Base-by-base conservation (phyloP, 2,797 vertebrate species). In the Sebastes hubbsi region DNA sequence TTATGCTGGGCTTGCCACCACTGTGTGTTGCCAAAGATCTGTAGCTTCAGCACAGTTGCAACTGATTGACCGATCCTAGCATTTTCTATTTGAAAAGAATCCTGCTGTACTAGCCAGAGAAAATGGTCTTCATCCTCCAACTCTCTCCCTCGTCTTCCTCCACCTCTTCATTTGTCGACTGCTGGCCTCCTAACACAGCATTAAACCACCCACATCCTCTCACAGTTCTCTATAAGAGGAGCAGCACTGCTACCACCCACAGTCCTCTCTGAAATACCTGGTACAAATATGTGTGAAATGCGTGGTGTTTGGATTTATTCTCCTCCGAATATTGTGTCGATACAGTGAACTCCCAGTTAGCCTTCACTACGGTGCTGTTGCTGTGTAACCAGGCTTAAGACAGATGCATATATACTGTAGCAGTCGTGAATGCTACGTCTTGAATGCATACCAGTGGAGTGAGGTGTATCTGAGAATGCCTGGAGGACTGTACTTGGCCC, bases 121-220 rank as follows among this genome's bases (percentile, higher is more conserved):
- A 83, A 82, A 77, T 52, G 4, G 12, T 80, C 92, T 93, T 92
- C 92, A 76, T 94, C 91, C 86, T 87, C 90, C 89, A 81, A 84
- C 90, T 88, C 90, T 72, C 58, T 72, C 58, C 84, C 84, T 89
- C 89, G 2, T 93, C 92, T 72, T 93, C 92, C 86, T 94, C 92
- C 92, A 88, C 93, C 94, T 92, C 93, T 91, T 88, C 90, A 80
- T 91, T 75, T 74, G 89, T 86, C 80, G 62, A 76, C 81, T 87
- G 81, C 80, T 80, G 82, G 87, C 83, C 87, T 87, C 80, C 81
- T 75, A 92, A 81, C 83, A 70, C 84, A 67, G 69, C 84, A 80
- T 88, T 84, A 80, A 89, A 80, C 91, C 91, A 74, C 93, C 93
- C 94, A 94, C 93, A 80, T 86, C 60, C 80, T 85, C 88, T 82